phyloP scores from a whole-genome alignment of 2,113 vertebrate genomes.

The Todiramphus chloris region DNA sequence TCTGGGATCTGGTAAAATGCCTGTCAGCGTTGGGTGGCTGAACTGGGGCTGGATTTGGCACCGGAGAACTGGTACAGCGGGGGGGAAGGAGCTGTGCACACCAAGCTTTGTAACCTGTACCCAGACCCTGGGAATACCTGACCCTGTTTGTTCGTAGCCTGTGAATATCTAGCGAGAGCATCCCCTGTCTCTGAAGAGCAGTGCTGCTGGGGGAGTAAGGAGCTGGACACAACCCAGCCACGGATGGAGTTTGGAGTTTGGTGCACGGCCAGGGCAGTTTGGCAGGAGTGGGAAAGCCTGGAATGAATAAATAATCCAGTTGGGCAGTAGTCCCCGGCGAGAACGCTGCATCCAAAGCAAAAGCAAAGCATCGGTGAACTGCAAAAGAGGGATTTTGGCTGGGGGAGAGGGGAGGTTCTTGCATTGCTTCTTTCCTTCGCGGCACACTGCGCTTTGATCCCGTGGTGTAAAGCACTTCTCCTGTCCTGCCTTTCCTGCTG shows the following conservation, averaged over 20 bases:
- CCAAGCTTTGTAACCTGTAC: neutral
- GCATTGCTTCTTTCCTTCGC: neutral
- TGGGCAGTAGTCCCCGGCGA: neutral
- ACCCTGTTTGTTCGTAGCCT: neutral
- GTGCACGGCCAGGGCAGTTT: neutral
- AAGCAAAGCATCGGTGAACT: neutral
- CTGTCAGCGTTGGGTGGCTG: neutral
- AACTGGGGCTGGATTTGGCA: neutral
- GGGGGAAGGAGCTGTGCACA: neutral
- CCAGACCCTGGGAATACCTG: neutral
- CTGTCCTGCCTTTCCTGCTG: conserved; percentile 2
- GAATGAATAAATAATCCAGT: neutral
- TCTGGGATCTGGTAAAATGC: neutral
- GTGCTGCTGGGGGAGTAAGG: neutral
- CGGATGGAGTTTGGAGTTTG: neutral
- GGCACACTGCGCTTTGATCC: neutral
- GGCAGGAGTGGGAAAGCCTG: neutral
- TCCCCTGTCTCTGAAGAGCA: neutral
- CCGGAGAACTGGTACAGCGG: neutral
- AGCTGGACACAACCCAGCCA: neutral
- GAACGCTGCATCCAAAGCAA: neutral
- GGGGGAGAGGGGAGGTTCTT: neutral
- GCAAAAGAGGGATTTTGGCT: neutral
- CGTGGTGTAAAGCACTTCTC: neutral
- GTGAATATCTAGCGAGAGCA: neutral